These are phyloP conservation scores for Agapornis roseicollis DNA, from an alignment of 2,113 vertebrate species.

Conservation along the genomic window DNA sequence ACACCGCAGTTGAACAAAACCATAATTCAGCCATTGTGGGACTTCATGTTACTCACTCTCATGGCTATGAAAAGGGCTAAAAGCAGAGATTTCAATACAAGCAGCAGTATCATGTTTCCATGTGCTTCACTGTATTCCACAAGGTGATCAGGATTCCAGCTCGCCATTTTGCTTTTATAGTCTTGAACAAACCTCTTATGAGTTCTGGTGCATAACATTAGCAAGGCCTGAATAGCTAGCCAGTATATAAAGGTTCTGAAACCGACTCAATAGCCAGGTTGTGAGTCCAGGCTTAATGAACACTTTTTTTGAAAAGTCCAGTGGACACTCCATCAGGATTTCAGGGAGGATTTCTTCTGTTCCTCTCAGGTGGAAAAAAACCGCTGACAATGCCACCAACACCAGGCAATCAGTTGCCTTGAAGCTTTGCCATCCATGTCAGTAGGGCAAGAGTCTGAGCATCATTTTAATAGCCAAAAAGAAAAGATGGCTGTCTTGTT, in stretches of 20 bases:
- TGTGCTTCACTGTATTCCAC: background rate
- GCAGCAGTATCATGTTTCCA: background rate
- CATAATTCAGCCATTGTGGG: background rate
- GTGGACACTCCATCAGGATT: background rate
- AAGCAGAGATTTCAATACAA: background rate
- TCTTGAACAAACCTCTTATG: background rate
- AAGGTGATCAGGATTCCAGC: background rate
- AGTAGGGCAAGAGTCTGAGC: background rate
- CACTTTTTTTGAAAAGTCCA: background rate
- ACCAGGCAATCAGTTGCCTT: background rate
- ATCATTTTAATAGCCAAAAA: background rate
- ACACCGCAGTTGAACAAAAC: background rate
- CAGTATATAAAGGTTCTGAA: background rate
- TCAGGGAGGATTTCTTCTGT: background rate
- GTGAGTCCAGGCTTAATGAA: background rate
- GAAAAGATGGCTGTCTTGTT: background rate
- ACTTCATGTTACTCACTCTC: background rate
- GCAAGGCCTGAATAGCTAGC: background rate
- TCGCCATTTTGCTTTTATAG: background rate
- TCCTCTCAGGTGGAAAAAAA: background rate
- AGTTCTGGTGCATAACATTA: background rate
- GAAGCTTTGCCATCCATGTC: background rate
- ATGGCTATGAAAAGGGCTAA: background rate
- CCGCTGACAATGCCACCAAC: background rate
- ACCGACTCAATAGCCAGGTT: background rate